A percentile compares a stretch with the other conserved stretches of the same genome.
Evolutionary conservation across 2,888 invertebrate species (phyloP).

Genomic region (Pandemis heparana): DNA sequence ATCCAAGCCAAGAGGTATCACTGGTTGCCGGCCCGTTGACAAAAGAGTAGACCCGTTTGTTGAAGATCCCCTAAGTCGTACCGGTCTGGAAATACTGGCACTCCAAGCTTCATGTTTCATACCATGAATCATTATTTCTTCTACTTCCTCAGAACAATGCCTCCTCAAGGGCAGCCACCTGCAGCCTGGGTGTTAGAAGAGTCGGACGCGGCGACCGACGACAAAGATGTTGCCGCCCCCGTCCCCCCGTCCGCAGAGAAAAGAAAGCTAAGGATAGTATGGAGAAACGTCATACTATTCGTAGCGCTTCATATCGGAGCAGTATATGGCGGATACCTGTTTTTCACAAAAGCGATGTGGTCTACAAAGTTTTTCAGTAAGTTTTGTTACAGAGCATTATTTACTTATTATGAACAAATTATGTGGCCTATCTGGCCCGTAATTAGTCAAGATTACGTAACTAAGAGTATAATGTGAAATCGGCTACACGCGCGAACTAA

Average conservation of each 20-base stretch:
- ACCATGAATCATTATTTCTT: neutral
- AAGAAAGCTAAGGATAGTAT: slow-evolving; percentile 88
- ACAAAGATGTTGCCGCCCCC: slow-evolving; percentile 53
- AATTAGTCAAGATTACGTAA: too few species aligned
- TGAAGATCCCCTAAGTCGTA: too few species aligned
- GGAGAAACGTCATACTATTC: slow-evolving; percentile 93
- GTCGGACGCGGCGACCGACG: slow-evolving; percentile 66
- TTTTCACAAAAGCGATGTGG: slow-evolving; percentile 90
- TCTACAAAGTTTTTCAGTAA: slow-evolving; percentile 89
- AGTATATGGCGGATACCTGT: slow-evolving; percentile 90
- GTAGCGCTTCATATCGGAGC: slow-evolving; percentile 89
- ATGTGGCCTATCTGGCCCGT: neutral
- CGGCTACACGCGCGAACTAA: too few species aligned
- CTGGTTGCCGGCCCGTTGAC: too few species aligned
- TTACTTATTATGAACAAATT: too few species aligned
- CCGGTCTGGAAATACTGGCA: too few species aligned
- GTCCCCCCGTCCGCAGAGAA: slow-evolving; percentile 81
- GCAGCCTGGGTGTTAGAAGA: slow-evolving; percentile 78
- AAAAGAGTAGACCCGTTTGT: too few species aligned
- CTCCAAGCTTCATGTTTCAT: neutral
- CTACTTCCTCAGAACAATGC: slow-evolving; percentile 63
- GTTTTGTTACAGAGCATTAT: slow-evolving; percentile 50
- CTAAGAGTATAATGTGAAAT: too few species aligned
- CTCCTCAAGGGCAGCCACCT: slow-evolving; percentile 71
- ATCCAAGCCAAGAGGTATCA: too few species aligned